Percentiles rank a stretch among this genome's conserved stretches.
These are phyloP conservation scores for Spodoptera frugiperda DNA, from an alignment of 1,140 invertebrate species.

Conservation along the genomic window DNA sequence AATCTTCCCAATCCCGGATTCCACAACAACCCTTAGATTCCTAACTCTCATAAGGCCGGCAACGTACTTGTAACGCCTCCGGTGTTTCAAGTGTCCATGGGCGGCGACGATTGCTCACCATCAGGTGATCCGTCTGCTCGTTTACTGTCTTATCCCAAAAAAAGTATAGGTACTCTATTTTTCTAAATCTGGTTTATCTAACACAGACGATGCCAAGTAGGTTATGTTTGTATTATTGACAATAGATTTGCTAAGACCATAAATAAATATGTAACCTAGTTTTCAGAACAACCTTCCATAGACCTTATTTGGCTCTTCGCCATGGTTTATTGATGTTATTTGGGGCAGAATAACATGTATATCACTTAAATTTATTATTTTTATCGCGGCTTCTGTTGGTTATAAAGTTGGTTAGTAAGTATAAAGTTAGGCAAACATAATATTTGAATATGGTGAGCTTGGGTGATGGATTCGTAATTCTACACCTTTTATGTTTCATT, in stretches of 20 bases:
- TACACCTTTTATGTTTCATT: too few relatives aligned
- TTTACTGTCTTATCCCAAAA: too few relatives aligned
- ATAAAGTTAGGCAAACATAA: not conserved
- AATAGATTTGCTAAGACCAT: slow-evolving; percentile 16
- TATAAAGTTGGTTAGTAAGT: not conserved
- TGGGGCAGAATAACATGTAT: slow-evolving; percentile 18
- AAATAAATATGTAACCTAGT: slow-evolving; percentile 14
- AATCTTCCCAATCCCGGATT: too few relatives aligned
- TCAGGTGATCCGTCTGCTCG: too few relatives aligned
- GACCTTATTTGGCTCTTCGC: slow-evolving; percentile 21
- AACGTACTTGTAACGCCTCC: too few relatives aligned
- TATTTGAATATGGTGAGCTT: too few relatives aligned
- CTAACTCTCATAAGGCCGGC: too few relatives aligned
- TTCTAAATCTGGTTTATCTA: slow-evolving; percentile 28
- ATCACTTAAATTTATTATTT: slow-evolving; percentile 4
- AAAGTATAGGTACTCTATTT: too few relatives aligned
- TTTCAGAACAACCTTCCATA: slow-evolving; percentile 2
- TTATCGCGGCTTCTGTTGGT: not conserved
- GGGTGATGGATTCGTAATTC: not conserved
- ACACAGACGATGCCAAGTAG: slow-evolving; percentile 36
- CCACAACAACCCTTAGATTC: too few relatives aligned
- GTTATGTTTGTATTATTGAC: slow-evolving; percentile 29
- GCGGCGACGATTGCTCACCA: too few relatives aligned
- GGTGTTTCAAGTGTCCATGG: too few relatives aligned
- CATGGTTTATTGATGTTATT: slow-evolving; percentile 25